A percentile compares a stretch with the other conserved stretches of the same genome.
phyloP scores from a whole-genome alignment of 2,888 invertebrate genomes.

The Platycheirus albimanus region DNA sequence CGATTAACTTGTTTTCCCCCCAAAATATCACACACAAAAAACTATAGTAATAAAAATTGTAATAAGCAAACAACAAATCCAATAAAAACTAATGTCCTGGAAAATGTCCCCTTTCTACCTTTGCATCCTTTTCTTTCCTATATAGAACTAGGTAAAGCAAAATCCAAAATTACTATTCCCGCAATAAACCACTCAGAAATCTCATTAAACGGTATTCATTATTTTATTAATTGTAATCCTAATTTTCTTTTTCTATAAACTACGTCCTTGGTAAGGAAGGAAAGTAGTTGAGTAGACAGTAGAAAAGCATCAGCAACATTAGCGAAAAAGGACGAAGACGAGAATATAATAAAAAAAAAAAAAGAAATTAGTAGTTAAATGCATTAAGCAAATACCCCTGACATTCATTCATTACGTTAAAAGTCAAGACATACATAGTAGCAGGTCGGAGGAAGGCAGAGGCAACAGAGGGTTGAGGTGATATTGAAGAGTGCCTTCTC shows the following conservation, averaged over 20 bases:
- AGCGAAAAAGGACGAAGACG: background rate
- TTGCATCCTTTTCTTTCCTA: background rate
- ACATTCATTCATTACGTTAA: slow-evolving; percentile 29
- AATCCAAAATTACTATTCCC: slow-evolving; percentile 30
- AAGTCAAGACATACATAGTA: background rate
- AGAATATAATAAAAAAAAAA: background rate
- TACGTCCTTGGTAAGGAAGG: background rate
- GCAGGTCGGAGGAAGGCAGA: too few relatives aligned
- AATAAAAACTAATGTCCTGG: slow-evolving; percentile 23
- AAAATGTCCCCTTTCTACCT: background rate
- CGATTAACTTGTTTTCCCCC: background rate
- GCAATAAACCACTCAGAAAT: slow-evolving; percentile 44
- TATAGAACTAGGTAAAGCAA: too few relatives aligned
- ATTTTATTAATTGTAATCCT: slow-evolving; percentile 66
- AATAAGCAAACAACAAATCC: background rate
- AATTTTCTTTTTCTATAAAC: slow-evolving; percentile 48
- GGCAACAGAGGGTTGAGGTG: background rate
- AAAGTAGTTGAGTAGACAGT: background rate
- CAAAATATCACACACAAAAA: background rate
- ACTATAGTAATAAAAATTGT: background rate
- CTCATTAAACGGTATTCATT: slow-evolving; percentile 50
- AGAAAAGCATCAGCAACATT: background rate
- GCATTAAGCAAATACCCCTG: slow-evolving; percentile 51
- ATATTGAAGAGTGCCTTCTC: background rate
- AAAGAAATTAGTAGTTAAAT: slow-evolving; percentile 44